Evolutionary conservation across 2,113 vertebrate genomes (phyloP), one percentile per base, ranked within the genome.

Genomic region (Chroicocephalus ridibundus): DNA sequence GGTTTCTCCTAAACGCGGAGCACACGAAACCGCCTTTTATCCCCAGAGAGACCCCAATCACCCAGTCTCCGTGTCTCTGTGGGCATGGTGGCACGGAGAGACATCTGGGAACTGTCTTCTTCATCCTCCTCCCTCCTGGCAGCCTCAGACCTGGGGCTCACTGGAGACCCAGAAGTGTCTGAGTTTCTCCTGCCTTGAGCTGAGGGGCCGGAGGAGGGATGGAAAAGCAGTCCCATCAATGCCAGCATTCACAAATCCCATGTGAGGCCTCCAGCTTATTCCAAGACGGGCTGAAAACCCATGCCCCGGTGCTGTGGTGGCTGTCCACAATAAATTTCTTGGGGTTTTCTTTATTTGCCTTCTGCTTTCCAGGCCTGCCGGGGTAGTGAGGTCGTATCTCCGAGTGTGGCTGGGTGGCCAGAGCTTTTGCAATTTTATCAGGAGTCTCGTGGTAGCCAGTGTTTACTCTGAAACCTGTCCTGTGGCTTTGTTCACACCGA

Each of bases 1-100:
- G 85, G 77, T 97, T 97, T 93, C 97, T 97, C 93, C 94, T 97
- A 97, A 97, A 95, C 2, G 93, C 91, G 27, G 96, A 96, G 97
- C 95, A 95, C 31, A 70, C 25, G 7, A 88, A 97, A 85, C 34
- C 11, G 15, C 82, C 42, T 40, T 40, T 62, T 42, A 25, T 40
- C 49, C 31, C 54, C 3, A 0, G 18, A 51, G 72, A 4, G 86
- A 79, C 62, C 78, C 7, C 0, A 3, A 1, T 34, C 32, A 6
- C 80, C 34, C 61, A 1, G 0, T 46, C 87, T 46, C 75, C 15
- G 0, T 14, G 42, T 15, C 62, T 29, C 29, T 18, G 6, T 3
- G 6, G 24, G 9, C 46, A 0, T 5, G 24, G 57, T 31, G 42
- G 38, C 19, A 32, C 55, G 18, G 34, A 16, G 40, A 24, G 15